Evolutionary conservation across 2,888 invertebrate genomes (phyloP).

Genomic region (Eurois occulta): DNA sequence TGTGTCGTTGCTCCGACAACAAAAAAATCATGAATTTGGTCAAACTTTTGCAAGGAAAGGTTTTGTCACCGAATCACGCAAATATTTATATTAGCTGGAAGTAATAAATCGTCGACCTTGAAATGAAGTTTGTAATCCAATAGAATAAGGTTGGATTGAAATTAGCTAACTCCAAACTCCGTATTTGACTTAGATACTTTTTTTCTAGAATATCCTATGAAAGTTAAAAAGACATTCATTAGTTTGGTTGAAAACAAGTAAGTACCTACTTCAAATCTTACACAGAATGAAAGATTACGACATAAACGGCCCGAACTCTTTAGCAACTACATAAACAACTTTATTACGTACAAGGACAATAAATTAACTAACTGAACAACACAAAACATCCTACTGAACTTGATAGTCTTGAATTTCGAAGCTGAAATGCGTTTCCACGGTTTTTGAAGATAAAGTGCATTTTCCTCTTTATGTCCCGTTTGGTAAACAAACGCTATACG

Average conservation of each 20-base stretch:
- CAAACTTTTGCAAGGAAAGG: background rate
- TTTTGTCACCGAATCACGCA: background rate
- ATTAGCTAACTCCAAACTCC: background rate
- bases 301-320: conserved; percentile 20
- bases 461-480: background rate
- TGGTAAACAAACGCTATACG: background rate
- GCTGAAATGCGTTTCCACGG: background rate
- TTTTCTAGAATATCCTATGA: background rate
- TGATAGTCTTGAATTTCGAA: conserved; percentile 26
- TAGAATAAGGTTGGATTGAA: background rate
- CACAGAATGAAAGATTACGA: conserved; percentile 15
- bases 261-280: conserved; percentile 19
- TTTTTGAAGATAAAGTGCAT: background rate
- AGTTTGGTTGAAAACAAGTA: background rate
- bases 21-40: conserved; percentile 22
- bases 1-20: conserved; percentile 1
- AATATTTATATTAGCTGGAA: conserved; percentile 2
- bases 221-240: background rate
- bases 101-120: background rate
- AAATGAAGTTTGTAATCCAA: background rate
- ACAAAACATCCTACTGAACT: background rate
- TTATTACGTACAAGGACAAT: conserved; percentile 44
- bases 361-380: conserved; percentile 40
- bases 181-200: background rate
- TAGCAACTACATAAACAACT: conserved; percentile 47